A percentile compares a stretch with the other conserved stretches of the same genome.
These are phyloP conservation scores for Pygmarrhopalites habei DNA, from an alignment of 1,140 invertebrate genomes.

Conservation along the genomic window DNA sequence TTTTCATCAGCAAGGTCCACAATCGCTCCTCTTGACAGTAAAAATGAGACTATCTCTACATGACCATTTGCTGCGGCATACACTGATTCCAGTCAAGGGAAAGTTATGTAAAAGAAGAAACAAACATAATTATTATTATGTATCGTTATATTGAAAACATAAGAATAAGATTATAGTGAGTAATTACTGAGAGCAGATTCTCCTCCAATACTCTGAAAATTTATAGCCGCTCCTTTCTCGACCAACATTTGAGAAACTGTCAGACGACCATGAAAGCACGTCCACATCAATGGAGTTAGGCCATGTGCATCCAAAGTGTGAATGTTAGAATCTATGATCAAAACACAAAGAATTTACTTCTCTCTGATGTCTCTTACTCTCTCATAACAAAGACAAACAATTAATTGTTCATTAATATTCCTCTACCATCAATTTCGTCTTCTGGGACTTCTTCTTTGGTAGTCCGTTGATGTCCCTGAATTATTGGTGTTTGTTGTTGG, in stretches of 20 bases:
- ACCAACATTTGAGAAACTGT: constrained; percentile 21
- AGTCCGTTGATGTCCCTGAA: too few species aligned
- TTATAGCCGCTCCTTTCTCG: constrained; percentile 21
- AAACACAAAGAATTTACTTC: neutral
- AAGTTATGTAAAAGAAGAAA: too few species aligned
- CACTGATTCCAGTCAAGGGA: too few species aligned
- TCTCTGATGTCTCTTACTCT: neutral
- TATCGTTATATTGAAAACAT: too few species aligned
- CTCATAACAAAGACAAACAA: neutral
- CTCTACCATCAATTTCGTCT: neutral
- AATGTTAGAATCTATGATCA: constrained; percentile 25
- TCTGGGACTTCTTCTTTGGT: too few species aligned
- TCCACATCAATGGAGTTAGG: constrained; percentile 25
- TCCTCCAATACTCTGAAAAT: constrained; percentile 11
- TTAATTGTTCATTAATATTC: neutral
- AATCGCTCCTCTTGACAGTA: constrained; percentile 15
- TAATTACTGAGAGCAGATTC: too few species aligned
- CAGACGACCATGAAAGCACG: constrained; percentile 25
- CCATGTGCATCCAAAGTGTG: constrained; percentile 25
- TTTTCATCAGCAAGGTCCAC: constrained; percentile 21
- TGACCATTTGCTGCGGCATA: constrained; percentile 31
- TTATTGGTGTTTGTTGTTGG: neutral
- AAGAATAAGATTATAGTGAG: too few species aligned
- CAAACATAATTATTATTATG: too few species aligned
- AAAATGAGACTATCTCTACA: constrained; percentile 22